Conservation (phyloP, 92 coral and sea anemone species). For the Bergia sp. region DNA sequence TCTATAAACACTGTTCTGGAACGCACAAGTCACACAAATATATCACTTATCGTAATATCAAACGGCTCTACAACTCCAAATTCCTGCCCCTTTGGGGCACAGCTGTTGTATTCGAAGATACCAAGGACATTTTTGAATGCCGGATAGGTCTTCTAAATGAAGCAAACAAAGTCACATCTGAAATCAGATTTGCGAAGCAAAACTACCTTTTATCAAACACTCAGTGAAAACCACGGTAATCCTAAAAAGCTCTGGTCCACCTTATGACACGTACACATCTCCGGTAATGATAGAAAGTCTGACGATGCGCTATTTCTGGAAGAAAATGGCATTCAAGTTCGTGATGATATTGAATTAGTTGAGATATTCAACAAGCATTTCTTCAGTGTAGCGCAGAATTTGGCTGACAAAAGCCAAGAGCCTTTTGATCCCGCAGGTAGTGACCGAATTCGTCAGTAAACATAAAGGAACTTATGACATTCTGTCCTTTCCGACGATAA, state of each 20-base stretch:
- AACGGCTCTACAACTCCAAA: constrained; percentile 4
- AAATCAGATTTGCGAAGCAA: not conserved
- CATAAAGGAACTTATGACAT: constrained; percentile 1
- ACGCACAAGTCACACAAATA: constrained; percentile 6
- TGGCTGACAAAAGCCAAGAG: constrained; percentile 21
- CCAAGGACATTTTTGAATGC: constrained; percentile 32
- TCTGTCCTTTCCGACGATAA: constrained; percentile 30
- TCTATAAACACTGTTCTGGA: not conserved
- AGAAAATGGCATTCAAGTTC: not conserved
- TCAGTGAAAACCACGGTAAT: not conserved
- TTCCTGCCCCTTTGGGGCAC: constrained; percentile 50
- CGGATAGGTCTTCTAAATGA: constrained; percentile 41
- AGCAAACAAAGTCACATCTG: constrained; percentile 7
- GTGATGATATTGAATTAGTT: not conserved
- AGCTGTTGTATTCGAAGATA: constrained; percentile 43
- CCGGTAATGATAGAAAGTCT: not conserved
- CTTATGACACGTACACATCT: not conserved
- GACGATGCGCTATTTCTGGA: not conserved
- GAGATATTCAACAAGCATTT: constrained; percentile 9
- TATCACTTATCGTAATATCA: constrained; percentile 24
- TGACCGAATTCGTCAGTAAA: constrained; percentile 28
- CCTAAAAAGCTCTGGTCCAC: constrained; percentile 3
- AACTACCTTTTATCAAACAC: not conserved
- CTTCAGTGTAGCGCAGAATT: constrained; percentile 39
- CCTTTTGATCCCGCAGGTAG: constrained; percentile 24